Evolutionary conservation across 2,113 vertebrate genomes (phyloP), one percentile per base, ranked within the genome.

Genomic region (Cavia aperea): DNA sequence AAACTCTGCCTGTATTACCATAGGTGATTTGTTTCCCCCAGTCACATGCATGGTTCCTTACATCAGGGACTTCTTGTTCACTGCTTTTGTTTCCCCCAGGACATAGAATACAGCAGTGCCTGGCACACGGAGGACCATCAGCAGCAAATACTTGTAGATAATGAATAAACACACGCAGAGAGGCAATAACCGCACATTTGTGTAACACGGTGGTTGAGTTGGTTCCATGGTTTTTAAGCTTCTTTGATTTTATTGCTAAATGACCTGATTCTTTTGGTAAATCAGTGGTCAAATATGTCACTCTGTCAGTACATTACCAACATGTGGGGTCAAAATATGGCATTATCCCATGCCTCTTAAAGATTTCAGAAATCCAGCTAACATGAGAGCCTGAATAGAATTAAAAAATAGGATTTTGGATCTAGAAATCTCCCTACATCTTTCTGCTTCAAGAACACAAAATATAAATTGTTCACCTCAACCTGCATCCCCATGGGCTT

Each of bases 181-280:
- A 82, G 58, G 70, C 54, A 81, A 16, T 51, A 79, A 72, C 36
- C 31, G 31, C 13, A 63, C 56, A 12, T 94, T 39, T 91, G 63
- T 81, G 31, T 51, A 68, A 84, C n/a, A n/a, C 0, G 0, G 3
- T 83, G 85, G 24, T 43, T 70, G 2, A 43, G 82, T 24, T 4
- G 46, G n/a, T 60, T 58, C 51, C 18, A 54, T 8, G 23, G 77
- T 33, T 93, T 89, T 94, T 81, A 92, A 93, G n/a, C 19, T 54
- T 51, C 88, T 92, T 75, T 81, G 51, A 85, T 68, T 85, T 92
- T 72, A 49, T 85, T 54, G 18, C 46, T 92, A 85, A 89, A 88
- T 73, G 65, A 84, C n/a, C 31, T 70, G 72, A 21, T 51, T 85
- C 31, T 68, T 82, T 68, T 51, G 81, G 82, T 46, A 78, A 62